Base-by-base conservation (phyloP, 2,113 vertebrate species). In the Heterochromis multidens region DNA sequence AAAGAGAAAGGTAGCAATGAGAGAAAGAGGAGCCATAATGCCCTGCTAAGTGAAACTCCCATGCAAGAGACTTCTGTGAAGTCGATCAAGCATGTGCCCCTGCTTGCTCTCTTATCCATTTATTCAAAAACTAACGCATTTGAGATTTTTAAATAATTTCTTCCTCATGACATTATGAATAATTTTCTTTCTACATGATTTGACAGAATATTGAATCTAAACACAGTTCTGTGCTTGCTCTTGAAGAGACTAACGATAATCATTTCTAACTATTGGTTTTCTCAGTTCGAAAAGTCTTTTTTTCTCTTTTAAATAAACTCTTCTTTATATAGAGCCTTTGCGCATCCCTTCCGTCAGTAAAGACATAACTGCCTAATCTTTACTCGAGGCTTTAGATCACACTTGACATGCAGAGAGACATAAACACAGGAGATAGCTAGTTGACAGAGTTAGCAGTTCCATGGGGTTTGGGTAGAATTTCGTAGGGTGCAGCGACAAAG, bases 151-250 rank as follows among this genome's bases (percentile, higher is more conserved):
- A 77, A 90, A 91, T 87, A 77, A 77, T 89, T 91, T 90, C 84
- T 89, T 82, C 81, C 33, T 2, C 72, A 25, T 83, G 76, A 77
- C 78, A 56, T 90, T 76, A 61, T 72, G 72, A 85, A 91, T 86
- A 79, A 82, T 85, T 86, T 87, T 88, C 82, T 85, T 88, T 89
- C 84, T 62, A 10, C 57, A 35, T 43, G 65, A 83, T 91, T 89
- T 92, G 84, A 91, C 79, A 12, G 90, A 91, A 83, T 90, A 86
- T 83, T 83, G 85, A 88, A 89, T 89, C 67, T 67, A 81, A 91
- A 83, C 82, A 78, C 62, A 49, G 31, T 59, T 76, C 61, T 78
- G 77, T 23, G 79, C 81, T 27, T 27, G 21, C 67, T 9, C 54
- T 14, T 31, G 54, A 77, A 70, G 83, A 89, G 72, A 65, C 77